phyloP scores from a whole-genome alignment of 2,888 invertebrate species.

The Drosophila mettleri region DNA sequence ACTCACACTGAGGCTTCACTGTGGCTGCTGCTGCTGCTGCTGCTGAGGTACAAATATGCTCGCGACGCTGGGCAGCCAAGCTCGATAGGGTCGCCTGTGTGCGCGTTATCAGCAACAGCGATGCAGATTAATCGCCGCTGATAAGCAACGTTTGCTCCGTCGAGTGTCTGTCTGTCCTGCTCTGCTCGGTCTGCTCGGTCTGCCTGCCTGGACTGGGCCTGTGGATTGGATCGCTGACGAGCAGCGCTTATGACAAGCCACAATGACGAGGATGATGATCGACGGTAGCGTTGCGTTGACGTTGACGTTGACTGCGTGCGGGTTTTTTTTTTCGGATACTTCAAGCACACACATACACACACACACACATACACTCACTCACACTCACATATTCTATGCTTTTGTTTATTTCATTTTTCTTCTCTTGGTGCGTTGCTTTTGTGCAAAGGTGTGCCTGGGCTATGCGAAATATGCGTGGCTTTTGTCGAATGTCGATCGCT shows the following conservation, averaged over 20 bases:
- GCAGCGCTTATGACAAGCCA: constrained; percentile 51
- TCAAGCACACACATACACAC: constrained; percentile 9
- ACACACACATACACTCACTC: constrained; percentile 1
- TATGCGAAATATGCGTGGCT: constrained; percentile 81
- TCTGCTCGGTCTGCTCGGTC: constrained; percentile 2
- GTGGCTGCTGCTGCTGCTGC: constrained; percentile 24
- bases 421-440: constrained; percentile 33
- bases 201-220: constrained; percentile 42
- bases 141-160: constrained; percentile 66
- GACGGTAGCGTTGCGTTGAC: constrained; percentile 76
- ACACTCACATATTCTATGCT: constrained; percentile 50
- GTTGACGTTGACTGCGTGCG: constrained; percentile 68
- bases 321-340: constrained; percentile 55
- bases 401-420: constrained; percentile 59
- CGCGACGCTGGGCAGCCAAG: constrained; percentile 59
- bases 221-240: constrained; percentile 57
- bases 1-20: constrained; percentile 28
- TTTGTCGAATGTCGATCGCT: constrained; percentile 65
- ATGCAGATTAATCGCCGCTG: constrained; percentile 82
- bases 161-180: constrained; percentile 36
- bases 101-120: constrained; percentile 76
- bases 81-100: constrained; percentile 67
- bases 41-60: constrained; percentile 55
- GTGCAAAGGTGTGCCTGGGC: constrained; percentile 73
- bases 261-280: constrained; percentile 67